Percentiles rank a stretch among this genome's conserved stretches.
Evolutionary conservation across 1,140 invertebrate species (phyloP).

Genomic region (Drosophila melanogaster): DNA sequence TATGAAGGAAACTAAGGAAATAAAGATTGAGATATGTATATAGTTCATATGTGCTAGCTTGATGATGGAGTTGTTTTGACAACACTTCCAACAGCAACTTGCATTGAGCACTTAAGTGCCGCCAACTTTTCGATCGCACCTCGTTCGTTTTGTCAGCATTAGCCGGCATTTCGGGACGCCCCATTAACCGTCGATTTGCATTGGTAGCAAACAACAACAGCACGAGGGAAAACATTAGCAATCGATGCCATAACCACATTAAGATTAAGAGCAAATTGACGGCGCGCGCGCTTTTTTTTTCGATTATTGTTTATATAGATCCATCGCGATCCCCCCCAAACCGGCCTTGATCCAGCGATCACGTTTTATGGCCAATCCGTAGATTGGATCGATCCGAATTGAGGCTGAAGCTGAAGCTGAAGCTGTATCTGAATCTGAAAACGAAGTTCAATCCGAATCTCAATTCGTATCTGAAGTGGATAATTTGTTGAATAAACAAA

Average conservation of each 20-base stretch:
- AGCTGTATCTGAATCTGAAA: not conserved
- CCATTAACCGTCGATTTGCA: conserved; percentile 38
- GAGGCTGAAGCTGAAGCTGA: not conserved
- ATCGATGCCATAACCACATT: conserved; percentile 29
- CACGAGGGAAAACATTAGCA: conserved; percentile 25
- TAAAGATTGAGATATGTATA: too few species aligned
- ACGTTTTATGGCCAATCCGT: conserved; percentile 25
- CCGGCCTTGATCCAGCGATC: conserved; percentile 21
- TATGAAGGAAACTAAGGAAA: too few species aligned
- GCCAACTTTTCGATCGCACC: conserved; percentile 4
- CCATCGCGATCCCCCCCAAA: not conserved
- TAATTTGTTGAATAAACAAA: conserved; percentile 41
- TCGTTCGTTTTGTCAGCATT: conserved; percentile 23
- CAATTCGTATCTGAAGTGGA: not conserved
- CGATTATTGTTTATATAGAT: conserved; percentile 24
- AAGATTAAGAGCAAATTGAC: conserved; percentile 44
- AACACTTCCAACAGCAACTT: too few species aligned
- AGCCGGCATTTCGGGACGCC: conserved; percentile 33
- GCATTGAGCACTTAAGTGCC: too few species aligned
- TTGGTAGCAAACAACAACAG: conserved; percentile 26
- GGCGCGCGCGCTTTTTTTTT: conserved; percentile 23
- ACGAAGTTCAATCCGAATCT: too few species aligned
- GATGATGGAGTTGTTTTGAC: too few species aligned
- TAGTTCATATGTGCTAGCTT: too few species aligned
- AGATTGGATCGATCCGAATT: not conserved